These are phyloP conservation scores for Blastobasis lacticolella DNA, from an alignment of 2,888 invertebrate species.

Conservation along the genomic window DNA sequence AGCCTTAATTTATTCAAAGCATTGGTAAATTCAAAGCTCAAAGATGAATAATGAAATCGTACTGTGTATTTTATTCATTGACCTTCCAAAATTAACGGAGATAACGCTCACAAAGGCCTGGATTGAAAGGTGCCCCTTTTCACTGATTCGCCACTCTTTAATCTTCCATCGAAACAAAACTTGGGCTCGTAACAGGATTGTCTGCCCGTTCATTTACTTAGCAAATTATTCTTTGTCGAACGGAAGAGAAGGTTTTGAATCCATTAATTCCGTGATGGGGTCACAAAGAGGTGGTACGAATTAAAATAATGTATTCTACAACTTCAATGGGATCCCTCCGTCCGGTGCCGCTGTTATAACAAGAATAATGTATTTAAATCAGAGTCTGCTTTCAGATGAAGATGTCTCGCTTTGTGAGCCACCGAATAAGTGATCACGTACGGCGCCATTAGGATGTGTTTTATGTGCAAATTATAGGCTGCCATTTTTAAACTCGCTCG, in stretches of 20 bases:
- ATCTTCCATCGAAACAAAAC: conserved; percentile 71
- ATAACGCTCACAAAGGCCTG: conserved; percentile 57
- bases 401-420: conserved; percentile 64
- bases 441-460: conserved; percentile 68
- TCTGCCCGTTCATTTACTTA: conserved; percentile 72
- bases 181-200: conserved; percentile 65
- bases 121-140: conserved; percentile 59
- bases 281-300: conserved; percentile 72
- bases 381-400: conserved; percentile 69
- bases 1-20: conserved; percentile 14
- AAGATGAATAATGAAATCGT: conserved; percentile 55
- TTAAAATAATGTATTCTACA: conserved; percentile 73
- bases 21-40: conserved; percentile 38
- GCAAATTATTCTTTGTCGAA: conserved; percentile 73
- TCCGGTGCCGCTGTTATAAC: conserved; percentile 67
- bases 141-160: conserved; percentile 64
- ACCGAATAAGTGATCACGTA: conserved; percentile 71
- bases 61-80: conserved; percentile 61
- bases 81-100: conserved; percentile 65
- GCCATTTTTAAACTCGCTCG: conserved; percentile 63
- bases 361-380: conserved; percentile 74
- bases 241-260: conserved; percentile 73
- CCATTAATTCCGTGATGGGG: conserved; percentile 71
- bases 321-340: conserved; percentile 69
- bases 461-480: conserved; percentile 73